Evolutionary conservation across 2,888 invertebrate species (phyloP), one percentile per base, ranked within the genome.

Genomic region (Scaptomyza parva): DNA sequence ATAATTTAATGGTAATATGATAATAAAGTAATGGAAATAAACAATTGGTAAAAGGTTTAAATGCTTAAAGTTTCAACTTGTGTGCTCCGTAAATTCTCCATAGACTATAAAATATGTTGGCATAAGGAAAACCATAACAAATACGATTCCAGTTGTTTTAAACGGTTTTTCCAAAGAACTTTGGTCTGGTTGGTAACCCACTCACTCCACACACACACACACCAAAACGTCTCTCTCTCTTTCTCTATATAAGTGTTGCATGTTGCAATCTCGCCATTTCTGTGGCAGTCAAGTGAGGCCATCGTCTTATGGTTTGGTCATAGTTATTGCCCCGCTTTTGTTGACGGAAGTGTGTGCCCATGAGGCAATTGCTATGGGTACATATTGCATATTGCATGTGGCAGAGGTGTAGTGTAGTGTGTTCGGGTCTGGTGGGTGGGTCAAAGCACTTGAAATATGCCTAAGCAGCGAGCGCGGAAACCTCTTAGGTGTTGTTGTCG

Each of bases 281-380:
- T 50, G 39, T 61, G 57, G 53, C 72, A 72, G 54, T 72, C 61
- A 72, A 71, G 73, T 71, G 73, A 58, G 73, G 60, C 67, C 72
- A 66, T 44, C 65, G 57, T 65, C 72, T 66, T 62, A 54, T 44
- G 45, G 73, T 59, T 58, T 58, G 58, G 39, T 55, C 62, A 67
- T 72, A 72, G 68, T 76, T 64, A 66, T 67, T 63, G 76, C 61
- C 37, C 57, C 47, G 62, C 60, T 60, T 67, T 65, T 71, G 79
- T 79, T 80, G 71, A 70, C 79, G 80, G 77, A 80, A 80, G 75
- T 77, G 63, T 54, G 75, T 77, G 63, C 57, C 67, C 66, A 61
- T 52, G 69, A 47, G 57, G 65, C 61, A 54, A 58, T 61, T 50
- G 48, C 35, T 35, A 52, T 43, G 33, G 47, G 35, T 8, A 35